Base-by-base conservation (phyloP, 2,797 vertebrate genomes). In the Argyrosomus regius region DNA sequence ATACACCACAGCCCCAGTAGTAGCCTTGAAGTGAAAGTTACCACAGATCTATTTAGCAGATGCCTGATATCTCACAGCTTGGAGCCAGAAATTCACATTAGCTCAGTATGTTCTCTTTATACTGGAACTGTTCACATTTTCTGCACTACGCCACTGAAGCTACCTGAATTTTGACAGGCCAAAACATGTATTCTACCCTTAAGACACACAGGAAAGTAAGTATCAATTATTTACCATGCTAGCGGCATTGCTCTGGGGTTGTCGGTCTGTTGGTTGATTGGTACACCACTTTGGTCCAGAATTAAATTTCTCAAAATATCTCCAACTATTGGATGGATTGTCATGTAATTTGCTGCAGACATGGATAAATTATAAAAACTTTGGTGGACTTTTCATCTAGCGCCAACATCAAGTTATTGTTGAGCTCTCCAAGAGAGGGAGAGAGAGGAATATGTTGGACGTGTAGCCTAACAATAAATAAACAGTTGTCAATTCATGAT, bases 41-140 rank as follows among this genome's bases (percentile, higher is more conserved):
- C 77, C 59, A 50, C 87, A 83, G 81, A 91, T 88, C 64, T 75
- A 57, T 89, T 79, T 41, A 74, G 81, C 91, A 91, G 89, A 92
- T 81, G 83, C 61, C 65, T 61, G 78, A 75, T 61, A 72, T 74
- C 72, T 77, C 60, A 17, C 75, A 77, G 60, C 73, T 81, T 80
- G 63, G 77, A 74, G 81, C 72, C 78, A 26, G 64, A 76, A 49
- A 81, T 70, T 84, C 72, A 78, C 57, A 69, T 78, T 43, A 78
- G 57, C 54, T 75, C 43, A n/a, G 72, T 62, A 4, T 72, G 53
- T 9, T 48, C 48, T 72, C 54, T 72, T 54, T 63, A 28, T 28
- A 31, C 57, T 49, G 62, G 22, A 70, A 9, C 50, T 35, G 41
- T 52, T 13, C 54, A 52, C 39, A 61, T 56, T 58, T 53, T 65